A percentile compares a stretch with the other conserved stretches of the same genome.
Conservation (phyloP, 2,888 invertebrate genomes). For the Erynnis tages region DNA sequence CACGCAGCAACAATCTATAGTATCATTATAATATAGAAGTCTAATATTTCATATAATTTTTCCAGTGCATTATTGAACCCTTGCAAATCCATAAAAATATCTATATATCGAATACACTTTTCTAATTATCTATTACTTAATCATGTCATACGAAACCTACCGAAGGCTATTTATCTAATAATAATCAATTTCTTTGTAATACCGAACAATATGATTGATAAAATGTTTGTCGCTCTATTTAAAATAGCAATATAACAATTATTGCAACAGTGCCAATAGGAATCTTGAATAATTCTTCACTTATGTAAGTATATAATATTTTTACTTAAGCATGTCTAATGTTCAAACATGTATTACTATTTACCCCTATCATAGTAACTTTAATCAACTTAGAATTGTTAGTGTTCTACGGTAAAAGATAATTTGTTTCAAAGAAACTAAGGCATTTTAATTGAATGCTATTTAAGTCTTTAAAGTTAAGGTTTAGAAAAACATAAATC, state of each 20-base stretch:
- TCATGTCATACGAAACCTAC: background rate
- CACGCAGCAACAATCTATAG: too few species aligned
- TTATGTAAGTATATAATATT: slow-evolving; percentile 26
- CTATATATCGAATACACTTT: slow-evolving; percentile 10
- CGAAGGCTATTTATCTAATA: slow-evolving; percentile 11
- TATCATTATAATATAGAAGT: too few species aligned
- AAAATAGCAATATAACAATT: slow-evolving; percentile 32
- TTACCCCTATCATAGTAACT: slow-evolving; percentile 42
- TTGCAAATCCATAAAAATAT: slow-evolving; percentile 12
- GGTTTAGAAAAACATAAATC: too few species aligned
- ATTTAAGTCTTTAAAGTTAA: too few species aligned
- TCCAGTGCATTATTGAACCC: slow-evolving; percentile 3
- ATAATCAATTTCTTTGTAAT: slow-evolving; percentile 12
- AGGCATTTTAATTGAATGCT: too few species aligned
- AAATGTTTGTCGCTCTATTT: slow-evolving; percentile 8
- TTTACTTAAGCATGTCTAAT: slow-evolving; percentile 37
- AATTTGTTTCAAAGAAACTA: too few species aligned
- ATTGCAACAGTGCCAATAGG: slow-evolving; percentile 33
- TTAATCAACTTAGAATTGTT: slow-evolving; percentile 27
- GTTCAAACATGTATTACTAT: slow-evolving; percentile 42
- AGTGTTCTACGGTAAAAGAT: background rate
- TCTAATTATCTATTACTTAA: background rate
- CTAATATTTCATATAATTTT: background rate
- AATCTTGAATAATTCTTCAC: slow-evolving; percentile 31
- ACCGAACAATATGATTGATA: slow-evolving; percentile 6